Evolutionary conservation across 2,888 invertebrate genomes (phyloP).

Genomic region (Biston stratarius): DNA sequence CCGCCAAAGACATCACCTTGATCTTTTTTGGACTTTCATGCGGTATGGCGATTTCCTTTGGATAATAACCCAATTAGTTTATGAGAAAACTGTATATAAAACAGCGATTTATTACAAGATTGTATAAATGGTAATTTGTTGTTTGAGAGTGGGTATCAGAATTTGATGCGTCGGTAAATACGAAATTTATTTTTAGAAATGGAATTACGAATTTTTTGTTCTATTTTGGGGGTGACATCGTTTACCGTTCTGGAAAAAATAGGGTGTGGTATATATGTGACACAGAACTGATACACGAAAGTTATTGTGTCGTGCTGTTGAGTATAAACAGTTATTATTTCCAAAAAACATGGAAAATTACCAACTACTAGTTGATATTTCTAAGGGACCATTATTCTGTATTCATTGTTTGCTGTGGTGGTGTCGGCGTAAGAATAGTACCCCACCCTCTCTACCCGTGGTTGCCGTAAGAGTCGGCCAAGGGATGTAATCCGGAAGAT

Average conservation of each 20-base stretch:
- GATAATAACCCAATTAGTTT: conserved; percentile 27
- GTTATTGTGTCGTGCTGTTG: too few relatives aligned
- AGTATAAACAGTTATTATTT: too few relatives aligned
- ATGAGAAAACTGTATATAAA: conserved; percentile 24
- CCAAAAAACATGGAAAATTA: too few relatives aligned
- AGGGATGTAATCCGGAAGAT: too few relatives aligned
- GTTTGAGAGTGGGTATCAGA: neutral
- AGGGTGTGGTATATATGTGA: neutral
- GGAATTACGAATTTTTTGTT: neutral
- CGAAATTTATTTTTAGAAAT: conserved; percentile 3
- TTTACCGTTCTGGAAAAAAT: neutral
- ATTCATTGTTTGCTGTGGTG: too few relatives aligned
- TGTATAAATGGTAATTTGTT: conserved; percentile 20
- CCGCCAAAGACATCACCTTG: conserved; percentile 33
- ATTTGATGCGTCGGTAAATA: conserved; percentile 10
- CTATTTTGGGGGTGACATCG: too few relatives aligned
- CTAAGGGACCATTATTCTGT: too few relatives aligned
- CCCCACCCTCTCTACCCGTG: too few relatives aligned
- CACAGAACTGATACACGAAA: too few relatives aligned
- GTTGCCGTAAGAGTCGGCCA: too few relatives aligned
- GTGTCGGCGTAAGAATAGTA: too few relatives aligned
- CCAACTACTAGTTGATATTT: too few relatives aligned
- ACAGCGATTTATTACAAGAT: conserved; percentile 17
- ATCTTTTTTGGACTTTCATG: conserved; percentile 14
- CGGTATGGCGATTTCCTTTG: conserved; percentile 15